Conservation (phyloP, 2,113 vertebrate species). For the Trogon surrucura region DNA sequence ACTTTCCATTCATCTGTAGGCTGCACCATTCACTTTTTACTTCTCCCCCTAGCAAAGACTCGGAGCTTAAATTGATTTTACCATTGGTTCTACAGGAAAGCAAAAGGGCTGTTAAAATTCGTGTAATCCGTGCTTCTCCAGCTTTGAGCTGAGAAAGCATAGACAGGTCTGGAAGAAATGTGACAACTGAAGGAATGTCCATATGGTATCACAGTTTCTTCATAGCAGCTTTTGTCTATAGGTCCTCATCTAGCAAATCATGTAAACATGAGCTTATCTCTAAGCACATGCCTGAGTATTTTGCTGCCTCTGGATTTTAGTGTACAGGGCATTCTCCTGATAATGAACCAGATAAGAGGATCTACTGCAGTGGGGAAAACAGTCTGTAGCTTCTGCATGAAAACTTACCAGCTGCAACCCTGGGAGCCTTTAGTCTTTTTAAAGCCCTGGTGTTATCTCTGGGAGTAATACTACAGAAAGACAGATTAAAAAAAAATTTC, state of each 20-base stretch:
- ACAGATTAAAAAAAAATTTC: rapidly evolving
- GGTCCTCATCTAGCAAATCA: constrained; percentile 8
- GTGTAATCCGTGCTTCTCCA: background rate
- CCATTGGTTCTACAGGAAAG: background rate
- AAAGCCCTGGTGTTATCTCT: background rate
- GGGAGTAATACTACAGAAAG: background rate
- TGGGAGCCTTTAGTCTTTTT: constrained; percentile 6
- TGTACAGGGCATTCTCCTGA: background rate
- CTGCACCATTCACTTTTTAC: background rate
- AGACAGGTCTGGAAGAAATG: background rate
- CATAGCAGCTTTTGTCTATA: background rate
- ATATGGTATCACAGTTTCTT: background rate
- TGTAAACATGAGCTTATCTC: background rate
- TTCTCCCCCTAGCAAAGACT: background rate
- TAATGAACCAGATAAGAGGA: constrained; percentile 51
- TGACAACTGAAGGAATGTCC: background rate
- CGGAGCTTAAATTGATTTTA: background rate
- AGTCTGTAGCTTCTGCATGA: background rate
- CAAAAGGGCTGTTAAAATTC: background rate
- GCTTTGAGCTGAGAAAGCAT: background rate
- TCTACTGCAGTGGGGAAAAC: background rate
- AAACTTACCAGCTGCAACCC: background rate
- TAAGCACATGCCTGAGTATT: constrained; percentile 1
- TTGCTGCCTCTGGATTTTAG: constrained; percentile 29
- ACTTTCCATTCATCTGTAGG: background rate